Conservation (phyloP, 2,113 vertebrate species). For the Pedetes capensis region DNA sequence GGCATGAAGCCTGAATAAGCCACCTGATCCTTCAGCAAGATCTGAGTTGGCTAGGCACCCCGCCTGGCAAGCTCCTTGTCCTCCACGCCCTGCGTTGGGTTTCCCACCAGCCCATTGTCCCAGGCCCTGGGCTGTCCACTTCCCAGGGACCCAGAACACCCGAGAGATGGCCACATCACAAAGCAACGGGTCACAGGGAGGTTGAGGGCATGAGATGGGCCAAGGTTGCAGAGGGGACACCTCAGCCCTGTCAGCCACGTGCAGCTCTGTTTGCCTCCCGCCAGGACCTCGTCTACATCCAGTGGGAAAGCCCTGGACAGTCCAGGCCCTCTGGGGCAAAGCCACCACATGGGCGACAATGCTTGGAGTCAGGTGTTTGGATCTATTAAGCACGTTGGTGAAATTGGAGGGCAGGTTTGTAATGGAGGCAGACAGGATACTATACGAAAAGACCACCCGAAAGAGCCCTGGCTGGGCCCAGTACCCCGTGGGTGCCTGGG, state of each 20-base stretch:
- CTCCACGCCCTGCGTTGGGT: no score
- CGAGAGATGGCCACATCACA: neutral
- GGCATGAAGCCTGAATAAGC: no score
- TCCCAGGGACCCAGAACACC: neutral
- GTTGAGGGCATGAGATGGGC: rapidly evolving
- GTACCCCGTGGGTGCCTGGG: no score
- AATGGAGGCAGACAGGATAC: neutral
- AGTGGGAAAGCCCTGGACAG: neutral
- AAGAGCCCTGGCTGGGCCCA: no score
- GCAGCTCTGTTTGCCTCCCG: neutral
- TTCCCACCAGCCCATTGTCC: neutral
- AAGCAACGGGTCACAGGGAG: neutral
- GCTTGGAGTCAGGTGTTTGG: neutral
- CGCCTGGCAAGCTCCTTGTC: rapidly evolving
- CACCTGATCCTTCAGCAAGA: no score
- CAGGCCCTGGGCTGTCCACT: no score
- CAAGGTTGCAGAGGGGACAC: rapidly evolving
- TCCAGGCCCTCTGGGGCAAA: neutral
- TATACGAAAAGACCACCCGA: no score
- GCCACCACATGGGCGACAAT: neutral
- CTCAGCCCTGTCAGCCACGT: neutral
- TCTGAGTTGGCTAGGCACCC: rapidly evolving
- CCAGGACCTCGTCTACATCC: neutral
- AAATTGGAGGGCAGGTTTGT: neutral
- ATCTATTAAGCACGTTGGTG: neutral